phyloP scores from a whole-genome alignment of 2,888 invertebrate genomes.

The Geophilus truncorum region DNA sequence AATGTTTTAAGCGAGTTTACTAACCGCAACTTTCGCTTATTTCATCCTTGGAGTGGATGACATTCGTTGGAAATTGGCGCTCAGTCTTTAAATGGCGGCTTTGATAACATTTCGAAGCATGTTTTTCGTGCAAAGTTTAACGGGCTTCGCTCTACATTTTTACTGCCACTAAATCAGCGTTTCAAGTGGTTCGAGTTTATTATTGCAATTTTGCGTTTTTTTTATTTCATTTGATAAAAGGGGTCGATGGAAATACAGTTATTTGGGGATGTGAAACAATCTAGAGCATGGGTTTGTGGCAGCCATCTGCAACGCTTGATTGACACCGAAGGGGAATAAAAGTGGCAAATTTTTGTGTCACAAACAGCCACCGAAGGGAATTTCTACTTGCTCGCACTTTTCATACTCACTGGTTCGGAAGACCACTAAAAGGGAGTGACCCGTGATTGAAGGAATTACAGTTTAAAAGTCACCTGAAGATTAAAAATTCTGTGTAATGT shows the following conservation, averaged over 20 bases:
- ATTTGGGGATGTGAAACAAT: conserved; percentile 1
- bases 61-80: neutral
- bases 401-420: neutral
- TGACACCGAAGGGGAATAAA: neutral
- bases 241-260: conserved; percentile 1
- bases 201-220: neutral
- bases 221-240: neutral
- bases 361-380: neutral
- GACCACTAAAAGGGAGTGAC: neutral
- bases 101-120: neutral
- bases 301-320: conserved; percentile 7
- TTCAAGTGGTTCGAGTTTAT: neutral
- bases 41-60: neutral
- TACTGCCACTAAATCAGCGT: neutral
- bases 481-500: no score
- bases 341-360: neutral
- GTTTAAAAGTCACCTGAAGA: no score
- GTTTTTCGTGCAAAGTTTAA: neutral
- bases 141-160: no score
- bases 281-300: neutral
- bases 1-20: conserved; percentile 6
- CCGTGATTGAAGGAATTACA: neutral
- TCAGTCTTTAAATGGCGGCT: neutral
- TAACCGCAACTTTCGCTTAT: neutral
- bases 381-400: neutral